These are phyloP conservation scores for western clawed frog (Xenopus tropicalis) DNA, from an alignment of 2,113 vertebrate species.

Conservation along the genomic window UCB_Xtro_10.0 CM004445.2:930501-931000, in stretches of 20 bases:
- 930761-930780: constrained; percentile 53
- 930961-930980: constrained; percentile 94
- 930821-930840: no score
- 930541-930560: background rate
- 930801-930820: no score
- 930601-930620: constrained; percentile 80
- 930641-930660: constrained; percentile 92
- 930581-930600: constrained; percentile 72
- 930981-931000: constrained; percentile 67
- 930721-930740: constrained; percentile 60
- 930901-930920: constrained; percentile 94
- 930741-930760: constrained; percentile 60
- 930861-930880: constrained; percentile 90
- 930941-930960: constrained; percentile 89
- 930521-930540: background rate
- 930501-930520: background rate
- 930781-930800: no score
- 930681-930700: constrained; percentile 63
- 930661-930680: constrained; percentile 83
- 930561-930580: constrained; percentile 27
- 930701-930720: constrained; percentile 47
- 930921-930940: constrained; percentile 93
- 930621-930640: constrained; percentile 83
- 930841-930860: constrained; percentile 87
- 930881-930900: constrained; percentile 84